Evolutionary conservation across 1,140 invertebrate species (phyloP).

Genomic region (Lepidurus couesii): DNA sequence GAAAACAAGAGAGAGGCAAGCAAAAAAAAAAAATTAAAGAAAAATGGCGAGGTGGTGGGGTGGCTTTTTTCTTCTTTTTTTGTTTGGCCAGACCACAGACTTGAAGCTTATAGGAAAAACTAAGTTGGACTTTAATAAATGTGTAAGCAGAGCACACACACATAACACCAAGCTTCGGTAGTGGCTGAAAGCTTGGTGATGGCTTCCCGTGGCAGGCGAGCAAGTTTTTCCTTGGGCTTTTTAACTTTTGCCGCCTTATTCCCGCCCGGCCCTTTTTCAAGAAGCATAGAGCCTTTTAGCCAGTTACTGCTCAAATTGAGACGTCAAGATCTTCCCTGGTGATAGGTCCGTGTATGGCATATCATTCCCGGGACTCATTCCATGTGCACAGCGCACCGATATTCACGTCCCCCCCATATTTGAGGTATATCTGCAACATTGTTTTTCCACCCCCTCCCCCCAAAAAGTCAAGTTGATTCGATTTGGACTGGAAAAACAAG

Average conservation of each 20-base stretch:
- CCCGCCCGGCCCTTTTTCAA: slow-evolving; percentile 16
- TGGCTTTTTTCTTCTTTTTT: slow-evolving; percentile 22
- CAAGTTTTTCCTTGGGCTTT: neutral
- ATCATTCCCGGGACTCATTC: slow-evolving; percentile 16
- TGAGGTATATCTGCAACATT: neutral
- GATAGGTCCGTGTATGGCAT: slow-evolving; percentile 16
- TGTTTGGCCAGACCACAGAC: slow-evolving; percentile 6
- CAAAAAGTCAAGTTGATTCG: no score
- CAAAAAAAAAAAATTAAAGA: slow-evolving; percentile 5
- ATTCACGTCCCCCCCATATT: neutral
- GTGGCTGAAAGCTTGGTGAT: slow-evolving; percentile 15
- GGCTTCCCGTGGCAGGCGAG: slow-evolving; percentile 10
- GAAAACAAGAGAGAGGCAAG: neutral
- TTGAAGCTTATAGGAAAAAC: neutral
- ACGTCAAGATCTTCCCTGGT: slow-evolving; percentile 9
- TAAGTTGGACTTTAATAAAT: slow-evolving; percentile 13
- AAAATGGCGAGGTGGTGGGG: slow-evolving; percentile 14
- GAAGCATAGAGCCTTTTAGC: slow-evolving; percentile 19
- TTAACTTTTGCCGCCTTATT: neutral
- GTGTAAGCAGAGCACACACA: slow-evolving; percentile 4
- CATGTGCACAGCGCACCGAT: neutral
- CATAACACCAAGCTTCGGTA: neutral
- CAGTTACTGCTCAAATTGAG: slow-evolving; percentile 19
- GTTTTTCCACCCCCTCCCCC: neutral
- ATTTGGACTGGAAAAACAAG: no score